Conservation (phyloP, 2,113 vertebrate species). For the Leuciscus idus region DNA sequence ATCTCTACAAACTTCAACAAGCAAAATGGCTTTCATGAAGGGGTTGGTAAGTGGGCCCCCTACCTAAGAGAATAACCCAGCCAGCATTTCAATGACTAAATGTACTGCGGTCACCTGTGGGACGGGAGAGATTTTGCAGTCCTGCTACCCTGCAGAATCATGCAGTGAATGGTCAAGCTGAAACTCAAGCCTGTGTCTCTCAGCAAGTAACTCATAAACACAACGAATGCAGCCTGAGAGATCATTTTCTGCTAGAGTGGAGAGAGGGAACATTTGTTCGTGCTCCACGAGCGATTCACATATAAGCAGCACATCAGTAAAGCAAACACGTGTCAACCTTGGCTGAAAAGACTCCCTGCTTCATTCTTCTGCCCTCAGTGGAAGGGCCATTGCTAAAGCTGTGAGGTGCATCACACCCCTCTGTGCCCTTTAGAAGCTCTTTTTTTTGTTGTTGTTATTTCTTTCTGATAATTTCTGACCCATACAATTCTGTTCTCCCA, state of each 20-base stretch:
- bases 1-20: background rate
- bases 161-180: background rate
- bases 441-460: background rate
- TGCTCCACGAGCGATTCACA: background rate
- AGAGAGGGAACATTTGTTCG: background rate
- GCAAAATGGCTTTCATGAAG: constrained; percentile 7
- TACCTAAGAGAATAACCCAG: background rate
- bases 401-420: background rate
- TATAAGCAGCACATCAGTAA: constrained; percentile 53
- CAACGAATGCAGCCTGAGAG: constrained; percentile 14
- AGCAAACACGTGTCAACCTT: constrained; percentile 45
- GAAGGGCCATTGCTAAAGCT: constrained; percentile 18
- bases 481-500: background rate
- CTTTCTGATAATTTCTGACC: background rate
- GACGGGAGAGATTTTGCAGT: background rate
- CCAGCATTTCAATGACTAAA: constrained; percentile 39
- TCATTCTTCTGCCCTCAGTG: constrained; percentile 32
- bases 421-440: background rate
- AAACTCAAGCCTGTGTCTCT: constrained; percentile 23
- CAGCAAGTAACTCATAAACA: constrained; percentile 41
- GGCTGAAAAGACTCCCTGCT: background rate
- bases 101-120: constrained; percentile 11
- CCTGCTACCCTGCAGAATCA: background rate
- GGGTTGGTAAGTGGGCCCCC: background rate
- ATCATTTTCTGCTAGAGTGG: constrained; percentile 6